Evolutionary conservation across 2,113 vertebrate species (phyloP), one percentile per base, ranked within the genome.

Genomic region (Triplophysa rosa): DNA sequence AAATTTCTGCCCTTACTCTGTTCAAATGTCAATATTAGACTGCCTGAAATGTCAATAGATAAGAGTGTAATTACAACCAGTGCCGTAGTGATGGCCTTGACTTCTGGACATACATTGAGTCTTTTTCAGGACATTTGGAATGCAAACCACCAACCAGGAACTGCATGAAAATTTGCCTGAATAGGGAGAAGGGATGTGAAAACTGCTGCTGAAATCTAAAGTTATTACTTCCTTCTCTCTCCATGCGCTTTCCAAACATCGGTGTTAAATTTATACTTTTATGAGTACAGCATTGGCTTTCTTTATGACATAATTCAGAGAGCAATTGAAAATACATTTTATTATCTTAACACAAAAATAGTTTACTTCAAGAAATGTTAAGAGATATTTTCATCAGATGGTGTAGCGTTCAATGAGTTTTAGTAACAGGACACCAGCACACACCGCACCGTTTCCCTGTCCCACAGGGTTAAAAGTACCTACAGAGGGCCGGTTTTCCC

Each of bases 101-200:
- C 67, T 47, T 74, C 63, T 74, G 62, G 71, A 84, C 79, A 84
- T 77, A 78, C 56, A 74, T 74, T 72, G 21, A 61, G 23, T 47
- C 63, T 79, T 82, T 64, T 82, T 67, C 40, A 26, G 66, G 74
- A 70, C 77, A 84, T 85, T 87, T 85, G 79, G 80, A 83, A 85
- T 85, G 84, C 84, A 85, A 87, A 84, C 77, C 80, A 82, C 69
- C 61, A 62, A 79, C 65, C 84, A 80, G 84, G 85, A 84, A 86
- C 81, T 79, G 70, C n/a, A 86, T 52, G 42, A 52, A 79, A 76
- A 86, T 86, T 81, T 86, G 83, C 78, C 85, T 86, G 85, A 67
- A 79, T 72, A 78, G 75, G 67, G 77, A 67, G 75, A 24, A 45
- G 68, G n/a, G 54, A 71, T 7, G 8, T 45, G 64, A 64, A 37